Evolutionary conservation across 2,888 invertebrate species (phyloP).

Genomic region (Lasius platythorax): DNA sequence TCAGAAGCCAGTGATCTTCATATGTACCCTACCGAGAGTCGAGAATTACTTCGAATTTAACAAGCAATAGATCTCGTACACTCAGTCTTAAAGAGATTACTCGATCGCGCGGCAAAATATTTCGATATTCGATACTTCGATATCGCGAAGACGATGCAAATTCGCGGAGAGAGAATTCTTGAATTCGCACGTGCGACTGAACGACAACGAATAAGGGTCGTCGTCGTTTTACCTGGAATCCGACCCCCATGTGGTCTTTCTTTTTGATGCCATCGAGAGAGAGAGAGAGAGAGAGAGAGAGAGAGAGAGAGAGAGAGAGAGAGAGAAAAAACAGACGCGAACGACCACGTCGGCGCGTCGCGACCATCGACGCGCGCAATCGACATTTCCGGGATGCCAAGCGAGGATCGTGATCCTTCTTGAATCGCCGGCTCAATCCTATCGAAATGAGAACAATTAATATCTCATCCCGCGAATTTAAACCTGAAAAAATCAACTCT

Average conservation of each 20-base stretch:
- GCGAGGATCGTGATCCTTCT: background rate
- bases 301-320: too few species aligned
- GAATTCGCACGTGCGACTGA: constrained; percentile 59
- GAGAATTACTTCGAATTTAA: background rate
- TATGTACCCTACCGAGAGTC: background rate
- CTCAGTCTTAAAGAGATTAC: background rate
- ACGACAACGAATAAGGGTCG: constrained; percentile 75
- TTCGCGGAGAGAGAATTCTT: constrained; percentile 25
- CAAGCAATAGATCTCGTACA: background rate
- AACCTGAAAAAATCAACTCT: background rate
- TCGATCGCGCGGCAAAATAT: background rate
- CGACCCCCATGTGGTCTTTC: constrained; percentile 74
- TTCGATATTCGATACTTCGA: background rate
- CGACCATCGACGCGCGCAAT: constrained; percentile 66
- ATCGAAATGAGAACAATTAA: background rate
- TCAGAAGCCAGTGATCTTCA: constrained; percentile 2
- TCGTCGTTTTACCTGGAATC: constrained; percentile 77
- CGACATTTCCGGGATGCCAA: constrained; percentile 4
- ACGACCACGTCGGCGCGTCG: constrained; percentile 73
- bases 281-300: constrained; percentile 48
- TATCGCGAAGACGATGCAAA: background rate
- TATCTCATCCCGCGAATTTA: background rate
- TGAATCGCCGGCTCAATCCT: background rate
- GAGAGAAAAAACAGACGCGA: constrained; percentile 29
- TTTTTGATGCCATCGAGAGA: constrained; percentile 76